A percentile compares a stretch with the other conserved stretches of the same genome.
phyloP scores from a whole-genome alignment of 2,113 vertebrate species.

The Nothobranchius kuhntae region DNA sequence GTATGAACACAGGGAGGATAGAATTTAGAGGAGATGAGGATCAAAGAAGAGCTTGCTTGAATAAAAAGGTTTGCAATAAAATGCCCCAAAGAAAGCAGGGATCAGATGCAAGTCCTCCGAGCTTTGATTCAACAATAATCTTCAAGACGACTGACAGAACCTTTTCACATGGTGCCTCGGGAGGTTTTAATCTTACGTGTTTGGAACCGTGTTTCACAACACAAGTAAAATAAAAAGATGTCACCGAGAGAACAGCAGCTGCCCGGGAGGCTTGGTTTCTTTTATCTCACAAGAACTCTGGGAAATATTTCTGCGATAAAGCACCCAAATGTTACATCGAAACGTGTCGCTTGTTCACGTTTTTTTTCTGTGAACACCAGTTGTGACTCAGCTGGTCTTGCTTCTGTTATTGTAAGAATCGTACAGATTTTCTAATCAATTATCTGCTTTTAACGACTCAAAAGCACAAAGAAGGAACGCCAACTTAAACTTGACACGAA shows the following conservation, averaged over 20 bases:
- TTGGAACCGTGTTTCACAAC: constrained; percentile 5
- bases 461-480: too few species aligned
- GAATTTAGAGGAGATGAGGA: neutral
- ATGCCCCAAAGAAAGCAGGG: constrained; percentile 8
- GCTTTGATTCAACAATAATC: constrained; percentile 46
- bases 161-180: constrained; percentile 10
- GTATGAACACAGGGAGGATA: neutral
- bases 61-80: constrained; percentile 5
- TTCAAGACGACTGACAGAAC: constrained; percentile 18
- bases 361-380: too few species aligned
- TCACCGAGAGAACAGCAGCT: neutral
- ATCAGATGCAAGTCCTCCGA: constrained; percentile 27
- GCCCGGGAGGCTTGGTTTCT: too few species aligned
- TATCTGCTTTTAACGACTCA: too few species aligned
- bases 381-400: too few species aligned
- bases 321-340: too few species aligned
- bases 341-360: too few species aligned
- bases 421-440: too few species aligned
- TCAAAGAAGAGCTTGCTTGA: constrained; percentile 26
- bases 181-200: neutral
- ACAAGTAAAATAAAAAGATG: neutral
- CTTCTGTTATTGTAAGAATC: too few species aligned
- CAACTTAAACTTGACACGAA: too few species aligned
- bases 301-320: too few species aligned
- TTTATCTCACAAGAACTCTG: too few species aligned